Evolutionary conservation across 2,113 vertebrate genomes (phyloP).

Genomic region (Andinoacara biseriatus): DNA sequence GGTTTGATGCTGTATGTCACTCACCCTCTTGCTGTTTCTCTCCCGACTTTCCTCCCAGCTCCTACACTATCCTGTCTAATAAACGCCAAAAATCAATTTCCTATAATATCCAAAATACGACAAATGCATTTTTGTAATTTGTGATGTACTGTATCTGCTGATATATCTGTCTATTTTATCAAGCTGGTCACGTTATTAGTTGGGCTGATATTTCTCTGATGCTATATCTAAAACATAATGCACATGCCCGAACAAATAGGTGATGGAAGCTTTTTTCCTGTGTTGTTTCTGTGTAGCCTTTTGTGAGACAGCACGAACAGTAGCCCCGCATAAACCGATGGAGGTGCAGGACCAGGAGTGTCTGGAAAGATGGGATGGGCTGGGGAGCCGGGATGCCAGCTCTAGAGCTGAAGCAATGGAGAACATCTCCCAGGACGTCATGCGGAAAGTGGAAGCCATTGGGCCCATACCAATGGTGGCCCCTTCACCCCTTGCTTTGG

Average conservation of each 20-base stretch:
- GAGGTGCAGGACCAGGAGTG: slow-evolving; percentile 84
- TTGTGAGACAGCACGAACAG: slow-evolving; percentile 54
- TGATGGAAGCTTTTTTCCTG: background rate
- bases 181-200: background rate
- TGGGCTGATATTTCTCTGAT: background rate
- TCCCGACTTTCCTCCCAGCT: accelerated
- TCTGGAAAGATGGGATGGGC: slow-evolving; percentile 85
- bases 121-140: background rate
- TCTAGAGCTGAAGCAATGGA: slow-evolving; percentile 86
- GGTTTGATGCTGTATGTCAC: background rate
- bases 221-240: background rate
- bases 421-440: slow-evolving; percentile 83
- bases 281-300: slow-evolving; percentile 43
- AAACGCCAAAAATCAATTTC: background rate
- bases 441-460: slow-evolving; percentile 81
- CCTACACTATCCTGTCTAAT: no score
- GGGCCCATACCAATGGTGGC: slow-evolving; percentile 55
- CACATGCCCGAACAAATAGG: background rate
- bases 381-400: slow-evolving; percentile 85
- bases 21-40: background rate
- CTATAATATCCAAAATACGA: background rate
- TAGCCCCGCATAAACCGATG: slow-evolving; percentile 76
- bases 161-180: background rate
- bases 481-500: slow-evolving; percentile 18
- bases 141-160: background rate